Conservation (phyloP, 2,113 vertebrate species). For the Ifrita kowaldi region DNA sequence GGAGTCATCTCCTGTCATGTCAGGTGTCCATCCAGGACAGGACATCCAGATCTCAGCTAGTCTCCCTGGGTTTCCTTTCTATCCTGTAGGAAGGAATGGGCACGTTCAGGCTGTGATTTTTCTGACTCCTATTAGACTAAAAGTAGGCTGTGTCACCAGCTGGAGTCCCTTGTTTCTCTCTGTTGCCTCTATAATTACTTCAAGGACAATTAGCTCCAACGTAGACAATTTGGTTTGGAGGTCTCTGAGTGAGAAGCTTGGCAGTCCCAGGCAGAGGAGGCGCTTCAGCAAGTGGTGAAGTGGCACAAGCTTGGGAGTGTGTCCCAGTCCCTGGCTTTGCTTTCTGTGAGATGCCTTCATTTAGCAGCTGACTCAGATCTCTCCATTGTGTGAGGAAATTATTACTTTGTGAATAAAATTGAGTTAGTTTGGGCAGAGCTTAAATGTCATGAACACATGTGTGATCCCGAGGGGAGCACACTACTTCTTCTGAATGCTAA, state of each 20-base stretch:
- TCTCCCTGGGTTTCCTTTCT: background rate
- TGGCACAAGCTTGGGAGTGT: background rate
- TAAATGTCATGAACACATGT: background rate
- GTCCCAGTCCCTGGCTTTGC: background rate
- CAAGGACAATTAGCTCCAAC: background rate
- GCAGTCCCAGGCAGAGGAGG: background rate
- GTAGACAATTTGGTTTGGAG: background rate
- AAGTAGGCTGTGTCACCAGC: background rate
- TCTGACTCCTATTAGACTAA: background rate
- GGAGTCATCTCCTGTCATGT: background rate
- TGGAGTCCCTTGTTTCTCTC: background rate
- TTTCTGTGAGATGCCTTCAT: background rate
- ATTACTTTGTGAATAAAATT: background rate
- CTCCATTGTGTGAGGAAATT: background rate
- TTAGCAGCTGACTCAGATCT: background rate
- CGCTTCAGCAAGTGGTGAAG: background rate
- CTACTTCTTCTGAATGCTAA: background rate
- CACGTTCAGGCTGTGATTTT: background rate
- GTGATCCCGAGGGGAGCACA: background rate
- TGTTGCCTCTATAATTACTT: background rate
- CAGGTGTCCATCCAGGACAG: background rate
- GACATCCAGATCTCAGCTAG: background rate
- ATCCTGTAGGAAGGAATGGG: background rate
- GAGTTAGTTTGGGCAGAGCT: background rate
- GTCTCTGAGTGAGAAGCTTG: background rate